These are phyloP conservation scores for Byasa hedistus DNA, from an alignment of 2,888 invertebrate species.

Conservation along the genomic window DNA sequence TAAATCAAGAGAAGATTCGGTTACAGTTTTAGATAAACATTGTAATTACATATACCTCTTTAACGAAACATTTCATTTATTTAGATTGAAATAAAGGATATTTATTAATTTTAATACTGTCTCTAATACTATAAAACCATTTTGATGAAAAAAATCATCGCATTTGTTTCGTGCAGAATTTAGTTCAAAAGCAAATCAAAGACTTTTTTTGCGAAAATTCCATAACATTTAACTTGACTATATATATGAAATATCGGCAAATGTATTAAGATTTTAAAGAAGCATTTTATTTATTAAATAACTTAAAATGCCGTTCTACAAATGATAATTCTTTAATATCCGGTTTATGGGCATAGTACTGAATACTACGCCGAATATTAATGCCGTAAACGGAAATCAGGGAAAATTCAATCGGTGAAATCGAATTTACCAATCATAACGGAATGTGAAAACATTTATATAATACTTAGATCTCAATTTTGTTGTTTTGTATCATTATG, in stretches of 20 bases:
- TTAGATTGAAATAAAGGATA: no score
- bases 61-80: not conserved
- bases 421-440: constrained; percentile 5
- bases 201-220: no score
- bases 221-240: no score
- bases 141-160: no score
- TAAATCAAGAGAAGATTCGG: not conserved
- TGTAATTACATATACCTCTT: not conserved
- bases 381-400: constrained; percentile 6
- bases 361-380: not conserved
- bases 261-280: no score
- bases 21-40: not conserved
- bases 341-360: not conserved
- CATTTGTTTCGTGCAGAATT: no score
- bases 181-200: no score
- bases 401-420: constrained; percentile 8
- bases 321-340: constrained; percentile 6
- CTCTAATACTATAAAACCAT: no score
- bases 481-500: no score
- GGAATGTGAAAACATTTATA: not conserved
- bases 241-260: no score
- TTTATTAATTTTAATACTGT: no score
- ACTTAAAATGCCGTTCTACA: not conserved
- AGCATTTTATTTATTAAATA: not conserved
- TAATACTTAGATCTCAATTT: no score